Base-by-base conservation (phyloP, 2,888 invertebrate genomes). In the Carterocephalus palaemon region DNA sequence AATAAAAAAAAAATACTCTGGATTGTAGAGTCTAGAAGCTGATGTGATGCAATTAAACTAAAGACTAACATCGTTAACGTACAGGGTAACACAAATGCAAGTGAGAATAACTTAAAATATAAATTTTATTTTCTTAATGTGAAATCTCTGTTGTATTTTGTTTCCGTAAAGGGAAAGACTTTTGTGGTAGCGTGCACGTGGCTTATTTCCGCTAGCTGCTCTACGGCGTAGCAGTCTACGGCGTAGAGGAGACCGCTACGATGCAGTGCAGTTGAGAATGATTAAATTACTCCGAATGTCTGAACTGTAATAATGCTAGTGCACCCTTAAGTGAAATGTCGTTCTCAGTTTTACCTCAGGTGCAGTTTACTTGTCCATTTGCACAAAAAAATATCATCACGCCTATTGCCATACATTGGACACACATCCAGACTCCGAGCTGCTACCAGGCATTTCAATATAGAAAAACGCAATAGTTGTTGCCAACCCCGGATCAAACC, bases 251-350 rank as follows among this genome's bases (percentile, higher is more conserved):
- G n/a, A n/a, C n/a, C n/a, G 52, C 57, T 56, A 41, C 68, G 65
- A 69, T 67, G 63, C 15, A 22, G 22, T 32, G 10, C 32, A 10
- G 40, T 32, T 32, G 67, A 64, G 55, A 54, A 70, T 76, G 66
- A 79, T 75, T 72, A 70, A 74, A 78, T 76, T 76, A 73, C 76
- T 67, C 54, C 53, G 58, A 70, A 72, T 62, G 61, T 70, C 63
- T 56, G 61, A 58, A 59, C 33, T 26, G 57, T 65, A 67, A 60
- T 64, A 63, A 63, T 52, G 59, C 45, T 52, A 48, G 57, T 51
- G 51, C 47, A 49, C 36, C 40, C 38, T 39, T 40, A 20, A 40
- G 40, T 40, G 23, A 43, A 47, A 46, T 38, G 34, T 29, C 47
- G 33, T 38, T 40, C 24, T 17, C 8, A 19, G 31, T 20, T 10